phyloP scores from a whole-genome alignment of 2,113 vertebrate species.

The Xenopus tropicalis region UCB_Xtro_10.0 CM004445.2:79328501-79329000 shows the following conservation, averaged over 20 bases:
- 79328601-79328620: neutral
- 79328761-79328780: slow-evolving; percentile 32
- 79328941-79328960: neutral
- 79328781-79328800: slow-evolving; percentile 46
- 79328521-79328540: no score
- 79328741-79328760: slow-evolving; percentile 51
- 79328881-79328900: no score
- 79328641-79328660: slow-evolving; percentile 19
- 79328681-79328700: slow-evolving; percentile 21
- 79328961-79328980: neutral
- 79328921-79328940: no score
- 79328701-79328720: slow-evolving; percentile 21
- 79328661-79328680: slow-evolving; percentile 28
- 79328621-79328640: slow-evolving; percentile 11
- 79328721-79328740: slow-evolving; percentile 44
- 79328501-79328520: no score
- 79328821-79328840: slow-evolving; percentile 57
- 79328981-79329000: no score
- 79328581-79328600: no score
- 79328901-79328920: no score
- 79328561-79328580: no score
- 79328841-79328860: slow-evolving; percentile 3
- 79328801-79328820: slow-evolving; percentile 39
- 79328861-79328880: no score
- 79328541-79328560: no score